Base-by-base conservation (phyloP, 2,888 invertebrate species). In the Apodemia mormo region DNA sequence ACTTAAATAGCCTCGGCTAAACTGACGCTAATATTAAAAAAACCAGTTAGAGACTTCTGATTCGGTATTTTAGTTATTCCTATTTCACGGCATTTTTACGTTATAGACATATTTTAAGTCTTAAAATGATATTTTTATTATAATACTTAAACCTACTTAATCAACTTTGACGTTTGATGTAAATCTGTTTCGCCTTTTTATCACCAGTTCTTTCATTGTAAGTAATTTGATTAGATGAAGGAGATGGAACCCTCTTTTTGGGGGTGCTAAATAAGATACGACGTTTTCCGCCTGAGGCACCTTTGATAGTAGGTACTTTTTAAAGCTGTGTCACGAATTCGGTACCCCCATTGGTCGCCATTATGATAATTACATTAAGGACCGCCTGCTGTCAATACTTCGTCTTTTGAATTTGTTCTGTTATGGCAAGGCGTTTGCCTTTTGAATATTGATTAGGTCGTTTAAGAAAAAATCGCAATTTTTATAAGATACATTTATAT, bases 321-420 rank as follows among this genome's bases (percentile, higher is more conserved):
- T 89, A 90, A 90, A 91, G 89, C 91, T 87, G 85, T 83, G 89
- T 90, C 89, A 89, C 89, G 89, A 91, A 90, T 89, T 88, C 85
- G 80, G 87, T 87, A 90, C 87, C 87, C 89, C 92, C 92, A 92
- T 92, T 91, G 91, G 90, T 88, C 87, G 87, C 87, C 89, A 92
- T 93, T 92, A 92, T 91, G 90, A 90, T 92, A 92, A 92, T 93
- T 92, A 88, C 88, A 86, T 92, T 92, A 91, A 88, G 88, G 89
- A 82, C 83, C 83, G 88, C 82, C 84, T 86, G 87, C 81, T 83
- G 87, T 85, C 90, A 89, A 91, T 91, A 88, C 88, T 92, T 84
- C 88, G 90, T 91, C 90, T 91, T 89, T 83, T 82, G 87, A 91
- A 92, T 92, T 92, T 89, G 90, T 90, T 88, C 90, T 87, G 89